Conservation (phyloP, 1,140 invertebrate species). For the Hyphantria cunea region DNA sequence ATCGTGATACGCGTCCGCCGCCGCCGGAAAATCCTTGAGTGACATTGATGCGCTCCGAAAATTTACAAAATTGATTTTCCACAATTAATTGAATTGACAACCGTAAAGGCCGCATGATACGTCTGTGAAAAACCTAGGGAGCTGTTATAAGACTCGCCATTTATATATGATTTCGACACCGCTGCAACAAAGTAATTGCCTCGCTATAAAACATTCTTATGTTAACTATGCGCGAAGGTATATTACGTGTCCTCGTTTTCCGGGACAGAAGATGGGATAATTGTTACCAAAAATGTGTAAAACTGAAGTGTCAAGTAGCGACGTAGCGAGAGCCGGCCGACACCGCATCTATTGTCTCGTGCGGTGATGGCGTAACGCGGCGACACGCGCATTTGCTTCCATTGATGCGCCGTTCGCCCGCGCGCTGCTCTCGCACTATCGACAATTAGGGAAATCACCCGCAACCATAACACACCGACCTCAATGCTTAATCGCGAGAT, state of each 20-base stretch:
- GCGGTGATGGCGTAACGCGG: slow-evolving; percentile 62
- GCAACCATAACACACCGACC: slow-evolving; percentile 58
- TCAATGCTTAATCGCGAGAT: slow-evolving; percentile 70
- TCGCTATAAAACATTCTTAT: slow-evolving; percentile 17
- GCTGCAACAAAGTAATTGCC: slow-evolving; percentile 9
- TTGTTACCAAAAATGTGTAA: slow-evolving; percentile 56
- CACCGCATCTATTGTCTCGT: slow-evolving; percentile 55
- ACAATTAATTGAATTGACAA: slow-evolving; percentile 49
- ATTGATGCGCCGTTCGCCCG: slow-evolving; percentile 62
- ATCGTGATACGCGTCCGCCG: not conserved
- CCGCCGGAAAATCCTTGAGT: slow-evolving; percentile 52
- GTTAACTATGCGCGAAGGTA: slow-evolving; percentile 33
- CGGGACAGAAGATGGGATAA: slow-evolving; percentile 49
- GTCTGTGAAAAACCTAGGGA: not conserved
- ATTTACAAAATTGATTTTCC: slow-evolving; percentile 50
- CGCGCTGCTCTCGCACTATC: slow-evolving; percentile 33
- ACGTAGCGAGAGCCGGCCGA: slow-evolving; percentile 49
- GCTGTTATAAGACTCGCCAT: too few species aligned
- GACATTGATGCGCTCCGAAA: slow-evolving; percentile 45
- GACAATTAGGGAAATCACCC: slow-evolving; percentile 60
- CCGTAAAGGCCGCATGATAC: slow-evolving; percentile 33
- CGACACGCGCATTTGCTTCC: slow-evolving; percentile 73
- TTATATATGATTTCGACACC: slow-evolving; percentile 5
- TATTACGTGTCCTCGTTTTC: slow-evolving; percentile 47
- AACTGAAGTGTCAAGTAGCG: slow-evolving; percentile 51